Percentiles rank a stretch among this genome's conserved stretches.
Evolutionary conservation across 2,888 invertebrate genomes (phyloP).

Genomic region (Troilus luridus): DNA sequence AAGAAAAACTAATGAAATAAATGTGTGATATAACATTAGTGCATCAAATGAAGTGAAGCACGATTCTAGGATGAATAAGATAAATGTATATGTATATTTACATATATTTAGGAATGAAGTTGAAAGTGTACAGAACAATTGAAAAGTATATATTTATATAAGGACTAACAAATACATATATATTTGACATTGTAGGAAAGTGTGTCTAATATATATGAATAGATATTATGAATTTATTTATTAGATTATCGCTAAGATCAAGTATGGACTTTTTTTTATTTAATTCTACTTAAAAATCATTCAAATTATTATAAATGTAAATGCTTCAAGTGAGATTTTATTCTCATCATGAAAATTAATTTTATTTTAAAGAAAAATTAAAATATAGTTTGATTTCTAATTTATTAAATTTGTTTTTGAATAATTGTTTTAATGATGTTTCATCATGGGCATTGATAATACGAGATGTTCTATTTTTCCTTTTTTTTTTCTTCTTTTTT

Average conservation of each 20-base stretch:
- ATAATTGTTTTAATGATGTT: neutral
- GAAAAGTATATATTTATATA: conserved; percentile 57
- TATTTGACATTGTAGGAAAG: conserved; percentile 44
- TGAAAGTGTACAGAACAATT: conserved; percentile 54
- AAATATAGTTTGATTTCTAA: conserved; percentile 16
- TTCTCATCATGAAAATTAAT: neutral
- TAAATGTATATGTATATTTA: conserved; percentile 53
- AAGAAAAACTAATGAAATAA: conserved; percentile 46
- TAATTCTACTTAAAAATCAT: neutral
- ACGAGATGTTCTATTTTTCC: neutral
- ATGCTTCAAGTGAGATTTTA: neutral
- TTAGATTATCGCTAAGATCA: conserved; percentile 2
- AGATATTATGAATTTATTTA: conserved; percentile 38
- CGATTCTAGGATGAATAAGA: conserved; percentile 31
- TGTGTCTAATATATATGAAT: conserved; percentile 48
- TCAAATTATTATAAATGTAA: neutral
- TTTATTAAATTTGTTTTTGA: conserved; percentile 16
- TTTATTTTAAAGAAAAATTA: neutral
- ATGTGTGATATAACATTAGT: conserved; percentile 65
- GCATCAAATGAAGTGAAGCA: conserved; percentile 41
- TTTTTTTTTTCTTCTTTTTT: neutral
- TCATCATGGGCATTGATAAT: neutral
- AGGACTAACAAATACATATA: conserved; percentile 56
- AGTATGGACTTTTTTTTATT: neutral
- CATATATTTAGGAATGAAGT: conserved; percentile 51